These are phyloP conservation scores for Rhizoglyphus robini DNA, from an alignment of 1,140 invertebrate species.

Conservation along the genomic window DNA sequence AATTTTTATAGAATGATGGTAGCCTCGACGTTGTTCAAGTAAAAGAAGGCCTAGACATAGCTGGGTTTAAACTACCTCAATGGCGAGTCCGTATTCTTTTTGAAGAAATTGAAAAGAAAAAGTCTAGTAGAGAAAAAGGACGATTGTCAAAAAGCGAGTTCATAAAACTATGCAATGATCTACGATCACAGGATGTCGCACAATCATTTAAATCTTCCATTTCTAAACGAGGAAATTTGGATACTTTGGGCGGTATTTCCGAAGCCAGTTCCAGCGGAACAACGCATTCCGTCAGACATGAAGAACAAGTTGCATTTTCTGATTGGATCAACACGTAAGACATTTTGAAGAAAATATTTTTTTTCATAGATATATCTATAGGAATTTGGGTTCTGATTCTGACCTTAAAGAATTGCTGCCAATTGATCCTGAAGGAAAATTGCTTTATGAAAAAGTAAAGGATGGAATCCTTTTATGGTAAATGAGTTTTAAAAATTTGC, in stretches of 20 bases:
- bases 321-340: slow-evolving; percentile 85
- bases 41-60: slow-evolving; percentile 70
- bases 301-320: slow-evolving; percentile 94
- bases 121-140: slow-evolving; percentile 48
- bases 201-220: slow-evolving; percentile 81
- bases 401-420: slow-evolving; percentile 80
- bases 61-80: slow-evolving; percentile 81
- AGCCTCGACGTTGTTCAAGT: slow-evolving; percentile 77
- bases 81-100: slow-evolving; percentile 83
- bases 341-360: slow-evolving; percentile 9
- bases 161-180: slow-evolving; percentile 63
- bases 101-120: slow-evolving; percentile 44
- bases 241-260: slow-evolving; percentile 83
- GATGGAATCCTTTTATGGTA: slow-evolving; percentile 94
- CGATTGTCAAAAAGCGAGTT: slow-evolving; percentile 69
- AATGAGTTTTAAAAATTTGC: neutral
- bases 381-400: slow-evolving; percentile 68
- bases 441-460: slow-evolving; percentile 81
- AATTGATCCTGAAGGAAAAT: slow-evolving; percentile 73
- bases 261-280: slow-evolving; percentile 84
- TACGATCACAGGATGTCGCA: slow-evolving; percentile 77
- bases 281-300: slow-evolving; percentile 80
- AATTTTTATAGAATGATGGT: slow-evolving; percentile 30
- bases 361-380: slow-evolving; percentile 25
- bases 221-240: slow-evolving; percentile 79